Percentiles rank a stretch among this genome's conserved stretches.
phyloP scores from a whole-genome alignment of 2,113 vertebrate genomes.

The Chloebia gouldiae region DNA sequence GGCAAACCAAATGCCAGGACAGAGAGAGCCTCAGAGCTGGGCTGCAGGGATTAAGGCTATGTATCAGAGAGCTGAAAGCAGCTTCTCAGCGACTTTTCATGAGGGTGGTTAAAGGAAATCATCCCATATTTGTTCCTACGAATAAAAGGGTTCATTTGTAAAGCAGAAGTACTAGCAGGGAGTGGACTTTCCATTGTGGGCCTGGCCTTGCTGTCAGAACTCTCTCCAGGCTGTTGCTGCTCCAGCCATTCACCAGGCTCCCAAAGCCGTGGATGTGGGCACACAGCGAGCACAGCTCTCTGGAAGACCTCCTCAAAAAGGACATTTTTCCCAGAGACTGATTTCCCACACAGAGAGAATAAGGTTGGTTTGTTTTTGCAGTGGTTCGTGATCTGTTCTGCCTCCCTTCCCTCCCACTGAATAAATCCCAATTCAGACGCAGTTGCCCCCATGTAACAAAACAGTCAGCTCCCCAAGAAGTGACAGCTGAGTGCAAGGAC shows the following conservation, averaged over 20 bases:
- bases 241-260: not conserved
- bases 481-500: not conserved
- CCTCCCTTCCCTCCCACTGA: not conserved
- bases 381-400: not conserved
- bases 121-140: slow-evolving; percentile 25
- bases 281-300: not conserved
- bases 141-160: not conserved
- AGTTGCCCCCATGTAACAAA: not conserved
- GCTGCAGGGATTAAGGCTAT: not conserved
- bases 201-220: not conserved
- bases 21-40: fast-evolving
- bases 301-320: not conserved
- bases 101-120: not conserved
- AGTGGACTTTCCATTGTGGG: not conserved
- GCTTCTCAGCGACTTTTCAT: slow-evolving; percentile 27
- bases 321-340: not conserved
- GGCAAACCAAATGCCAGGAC: not conserved
- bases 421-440: not conserved
- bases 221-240: not conserved
- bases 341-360: slow-evolving; percentile 17
- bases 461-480: not conserved
- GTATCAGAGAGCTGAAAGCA: fast-evolving
- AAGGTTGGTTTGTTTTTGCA: slow-evolving; percentile 4
- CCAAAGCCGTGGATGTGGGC: not conserved
- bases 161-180: not conserved